Base-by-base conservation (phyloP, 2,797 vertebrate species). In the Podarcis lilfordi region DNA sequence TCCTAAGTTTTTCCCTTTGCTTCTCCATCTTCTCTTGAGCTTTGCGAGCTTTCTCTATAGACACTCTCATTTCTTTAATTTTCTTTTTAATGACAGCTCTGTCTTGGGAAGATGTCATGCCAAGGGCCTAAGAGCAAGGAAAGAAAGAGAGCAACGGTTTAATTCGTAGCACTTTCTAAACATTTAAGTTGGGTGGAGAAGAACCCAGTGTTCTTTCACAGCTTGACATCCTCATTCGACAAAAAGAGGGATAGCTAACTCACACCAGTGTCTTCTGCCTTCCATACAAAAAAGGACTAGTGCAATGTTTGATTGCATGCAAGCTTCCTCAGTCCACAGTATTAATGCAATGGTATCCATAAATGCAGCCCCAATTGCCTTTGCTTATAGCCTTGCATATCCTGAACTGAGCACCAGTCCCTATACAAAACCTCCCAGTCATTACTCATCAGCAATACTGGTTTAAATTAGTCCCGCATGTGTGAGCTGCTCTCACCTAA, bases 1-100 rank as follows among this genome's bases (percentile, higher is more conserved):
- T 98, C 66, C 96, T 96, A 83, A 98, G 96, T 94, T 98, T 98
- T 91, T 99, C 98, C 25, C 96, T 97, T 91, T 98, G 98, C 88
- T 98, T 99, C 90, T 98, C 98, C 95, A 98, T 96, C 92, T 99
- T 99, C 94, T 99, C 98, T 40, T 97, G 97, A 95, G 98, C 98
- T 96, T 97, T 98, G 87, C 96, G 96, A 86, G 98, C 97, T 95
- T 98, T 99, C 94, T 99, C 99, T 94, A 98, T 96, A 87, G 98
- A 96, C n/a, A 96, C 89, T 96, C 98, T 98, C 92, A 99, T 98
- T 95, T 99, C 99, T 96, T 99, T 99, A 86, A 99, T 96, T 92
- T 98, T 99, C 95, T 98, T 99, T 97, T 99, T 99, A 91, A 99
- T 92, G 88, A 98, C 80, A 7, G 97, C 96, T 82, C 98, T 98